Evolutionary conservation across 2,797 vertebrate species (phyloP).

Genomic region (Poecilia gillii): DNA sequence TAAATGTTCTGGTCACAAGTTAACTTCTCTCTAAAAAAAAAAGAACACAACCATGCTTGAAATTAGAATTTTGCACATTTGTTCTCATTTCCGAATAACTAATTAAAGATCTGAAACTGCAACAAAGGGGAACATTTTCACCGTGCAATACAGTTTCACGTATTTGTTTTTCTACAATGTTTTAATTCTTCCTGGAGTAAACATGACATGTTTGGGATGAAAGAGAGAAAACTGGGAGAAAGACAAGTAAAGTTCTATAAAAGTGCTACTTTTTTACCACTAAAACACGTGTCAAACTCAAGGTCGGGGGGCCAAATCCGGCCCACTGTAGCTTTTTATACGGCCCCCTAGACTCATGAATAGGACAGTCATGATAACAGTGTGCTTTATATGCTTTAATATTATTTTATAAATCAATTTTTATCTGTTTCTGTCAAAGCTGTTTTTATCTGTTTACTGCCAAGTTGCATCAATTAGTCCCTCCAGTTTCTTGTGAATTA

Average conservation of each 20-base stretch:
- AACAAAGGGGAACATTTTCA: constrained; percentile 6
- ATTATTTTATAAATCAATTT: no score
- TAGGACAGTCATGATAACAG: no score
- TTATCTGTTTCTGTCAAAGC: no score
- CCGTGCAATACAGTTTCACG: neutral
- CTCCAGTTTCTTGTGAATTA: no score
- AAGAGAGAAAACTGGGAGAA: neutral
- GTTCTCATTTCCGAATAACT: neutral
- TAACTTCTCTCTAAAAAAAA: constrained; percentile 8
- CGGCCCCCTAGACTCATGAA: no score
- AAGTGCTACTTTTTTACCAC: neutral
- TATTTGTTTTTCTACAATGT: neutral
- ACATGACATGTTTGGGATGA: neutral
- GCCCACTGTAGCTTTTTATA: no score
- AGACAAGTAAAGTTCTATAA: neutral
- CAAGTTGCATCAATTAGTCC: no score
- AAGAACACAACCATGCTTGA: constrained; percentile 17
- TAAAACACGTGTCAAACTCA: neutral
- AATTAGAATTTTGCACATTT: constrained; percentile 21
- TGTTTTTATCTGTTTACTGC: no score
- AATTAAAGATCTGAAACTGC: constrained; percentile 12
- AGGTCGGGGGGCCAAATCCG: no score
- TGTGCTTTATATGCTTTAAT: no score
- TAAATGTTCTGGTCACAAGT: constrained; percentile 40
- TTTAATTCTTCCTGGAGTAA: neutral